phyloP scores from a whole-genome alignment of 2,797 vertebrate genomes.

The Notolabrus celidotus region DNA sequence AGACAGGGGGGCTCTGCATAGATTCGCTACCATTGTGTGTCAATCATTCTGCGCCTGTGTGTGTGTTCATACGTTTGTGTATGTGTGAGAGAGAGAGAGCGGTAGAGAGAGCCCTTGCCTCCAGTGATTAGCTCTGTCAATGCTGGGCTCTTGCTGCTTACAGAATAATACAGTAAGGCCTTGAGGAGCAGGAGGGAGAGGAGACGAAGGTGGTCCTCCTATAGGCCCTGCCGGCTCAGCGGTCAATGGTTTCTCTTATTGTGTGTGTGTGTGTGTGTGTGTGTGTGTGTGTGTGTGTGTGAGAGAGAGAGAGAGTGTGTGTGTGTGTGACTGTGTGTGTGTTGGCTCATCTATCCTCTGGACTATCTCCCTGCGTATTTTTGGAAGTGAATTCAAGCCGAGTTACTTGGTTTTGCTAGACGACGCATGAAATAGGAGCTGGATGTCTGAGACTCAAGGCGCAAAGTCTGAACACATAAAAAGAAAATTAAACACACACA shows the following conservation, averaged over 20 bases:
- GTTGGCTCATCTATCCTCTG: constrained; percentile 57
- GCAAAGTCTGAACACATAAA: constrained; percentile 28
- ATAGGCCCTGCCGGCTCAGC: constrained; percentile 58
- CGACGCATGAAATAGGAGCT: constrained; percentile 38
- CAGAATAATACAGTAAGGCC: constrained; percentile 82
- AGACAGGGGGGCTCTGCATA: constrained; percentile 80
- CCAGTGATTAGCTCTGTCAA: constrained; percentile 84
- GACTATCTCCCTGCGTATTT: constrained; percentile 62
- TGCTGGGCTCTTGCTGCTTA: constrained; percentile 77
- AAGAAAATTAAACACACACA: constrained; percentile 13
- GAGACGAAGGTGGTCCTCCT: constrained; percentile 69
- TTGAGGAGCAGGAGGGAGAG: constrained; percentile 75
- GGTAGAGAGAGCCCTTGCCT: constrained; percentile 70
- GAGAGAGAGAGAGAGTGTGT: not conserved
- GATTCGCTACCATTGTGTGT: constrained; percentile 88
- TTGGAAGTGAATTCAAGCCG: constrained; percentile 53
- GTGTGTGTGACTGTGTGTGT: constrained; percentile 9
- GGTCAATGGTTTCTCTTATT: constrained; percentile 65
- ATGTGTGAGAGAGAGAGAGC: constrained; percentile 31
- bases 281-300: not conserved
- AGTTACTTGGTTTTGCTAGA: constrained; percentile 59
- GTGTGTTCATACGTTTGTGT: constrained; percentile 16
- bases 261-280: constrained; percentile 4
- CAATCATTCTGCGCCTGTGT: constrained; percentile 80
- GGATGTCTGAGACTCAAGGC: constrained; percentile 41